These are phyloP conservation scores for Leucophenga maculata DNA, from an alignment of 2,888 invertebrate species.

Conservation along the genomic window DNA sequence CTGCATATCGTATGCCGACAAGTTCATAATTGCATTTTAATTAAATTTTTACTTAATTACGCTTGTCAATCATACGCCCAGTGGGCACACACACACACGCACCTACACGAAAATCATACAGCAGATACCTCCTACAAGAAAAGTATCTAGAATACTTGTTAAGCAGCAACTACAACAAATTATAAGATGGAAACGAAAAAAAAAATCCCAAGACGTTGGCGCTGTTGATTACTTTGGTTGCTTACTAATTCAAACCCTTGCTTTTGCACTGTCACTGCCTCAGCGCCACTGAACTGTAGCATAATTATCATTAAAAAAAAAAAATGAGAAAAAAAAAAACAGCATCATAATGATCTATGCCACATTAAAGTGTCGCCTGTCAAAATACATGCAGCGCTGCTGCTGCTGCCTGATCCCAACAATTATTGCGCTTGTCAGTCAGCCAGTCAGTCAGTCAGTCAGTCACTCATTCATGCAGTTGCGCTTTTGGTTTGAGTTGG, in stretches of 20 bases:
- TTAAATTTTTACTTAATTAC: slow-evolving; percentile 57
- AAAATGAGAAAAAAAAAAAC: slow-evolving; percentile 3
- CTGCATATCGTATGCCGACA: slow-evolving; percentile 31
- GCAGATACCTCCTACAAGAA: slow-evolving; percentile 3
- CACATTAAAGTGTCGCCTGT: slow-evolving; percentile 60
- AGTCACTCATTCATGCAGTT: neutral
- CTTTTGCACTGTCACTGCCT: no score
- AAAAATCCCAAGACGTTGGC: slow-evolving; percentile 1
- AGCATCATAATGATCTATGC: slow-evolving; percentile 36
- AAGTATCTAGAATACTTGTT: neutral
- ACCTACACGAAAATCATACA: neutral
- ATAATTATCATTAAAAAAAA: neutral
- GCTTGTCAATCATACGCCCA: slow-evolving; percentile 57
- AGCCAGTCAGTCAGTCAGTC: neutral
- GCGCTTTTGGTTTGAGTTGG: neutral
- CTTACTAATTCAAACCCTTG: no score
- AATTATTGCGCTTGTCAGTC: slow-evolving; percentile 54
- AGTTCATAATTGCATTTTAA: slow-evolving; percentile 57
- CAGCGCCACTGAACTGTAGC: no score
- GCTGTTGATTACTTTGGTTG: neutral
- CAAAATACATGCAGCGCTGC: slow-evolving; percentile 39
- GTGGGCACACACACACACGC: slow-evolving; percentile 28
- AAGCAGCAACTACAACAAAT: neutral
- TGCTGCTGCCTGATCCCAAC: slow-evolving; percentile 41
- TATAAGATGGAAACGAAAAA: neutral